A percentile compares a stretch with the other conserved stretches of the same genome.
These are phyloP conservation scores for Charadrius vociferus DNA, from an alignment of 2,113 vertebrate species.

Conservation along the genomic window DNA sequence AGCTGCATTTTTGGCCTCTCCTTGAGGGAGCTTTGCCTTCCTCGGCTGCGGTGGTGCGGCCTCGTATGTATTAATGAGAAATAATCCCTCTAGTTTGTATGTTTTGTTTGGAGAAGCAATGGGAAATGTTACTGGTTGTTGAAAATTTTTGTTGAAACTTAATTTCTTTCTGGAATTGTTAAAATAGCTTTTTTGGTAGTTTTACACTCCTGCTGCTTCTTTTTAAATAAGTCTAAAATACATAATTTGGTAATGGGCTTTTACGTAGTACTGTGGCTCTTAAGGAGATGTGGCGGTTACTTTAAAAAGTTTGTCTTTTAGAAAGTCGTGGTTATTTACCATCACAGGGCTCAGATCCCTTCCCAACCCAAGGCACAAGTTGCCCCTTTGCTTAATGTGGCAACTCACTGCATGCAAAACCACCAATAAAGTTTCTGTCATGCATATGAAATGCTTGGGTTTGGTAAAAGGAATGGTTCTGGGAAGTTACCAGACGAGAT, in stretches of 20 bases:
- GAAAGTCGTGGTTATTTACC: neutral
- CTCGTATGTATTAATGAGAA: neutral
- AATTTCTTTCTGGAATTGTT: neutral
- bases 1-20: neutral
- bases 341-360: neutral
- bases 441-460: neutral
- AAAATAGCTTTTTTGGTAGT: neutral
- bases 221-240: neutral
- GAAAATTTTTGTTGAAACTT: neutral
- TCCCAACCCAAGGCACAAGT: neutral
- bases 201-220: neutral
- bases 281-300: neutral
- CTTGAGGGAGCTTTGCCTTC: neutral
- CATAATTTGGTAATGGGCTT: neutral
- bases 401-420: neutral
- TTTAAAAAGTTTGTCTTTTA: neutral
- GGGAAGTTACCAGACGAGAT: neutral
- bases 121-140: neutral
- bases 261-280: neutral
- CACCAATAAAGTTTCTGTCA: neutral
- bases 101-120: neutral
- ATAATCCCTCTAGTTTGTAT: neutral
- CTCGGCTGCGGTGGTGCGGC: rapidly evolving
- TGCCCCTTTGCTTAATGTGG: neutral
- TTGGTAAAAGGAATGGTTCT: neutral